Conservation (phyloP, 2,888 invertebrate species). For the Drosophila anceps region DNA sequence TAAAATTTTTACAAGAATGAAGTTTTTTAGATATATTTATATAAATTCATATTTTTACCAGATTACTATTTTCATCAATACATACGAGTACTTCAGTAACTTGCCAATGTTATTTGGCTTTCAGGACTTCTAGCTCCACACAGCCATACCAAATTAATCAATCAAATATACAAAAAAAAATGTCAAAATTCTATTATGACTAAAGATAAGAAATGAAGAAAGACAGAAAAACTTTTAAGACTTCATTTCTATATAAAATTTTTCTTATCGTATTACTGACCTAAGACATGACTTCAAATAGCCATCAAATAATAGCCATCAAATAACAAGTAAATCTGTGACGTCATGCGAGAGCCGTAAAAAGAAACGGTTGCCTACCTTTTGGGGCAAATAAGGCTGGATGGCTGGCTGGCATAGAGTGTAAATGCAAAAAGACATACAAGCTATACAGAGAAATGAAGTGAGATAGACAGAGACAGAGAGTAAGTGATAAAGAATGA, state of each 20-base stretch:
- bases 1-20: neutral
- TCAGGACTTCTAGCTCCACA: too few relatives aligned
- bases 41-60: too few relatives aligned
- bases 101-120: neutral
- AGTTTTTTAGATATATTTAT: too few relatives aligned
- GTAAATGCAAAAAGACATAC: neutral
- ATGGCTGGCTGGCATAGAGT: neutral
- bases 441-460: neutral
- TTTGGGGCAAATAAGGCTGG: neutral
- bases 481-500: neutral
- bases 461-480: neutral
- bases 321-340: slow-evolving; percentile 23
- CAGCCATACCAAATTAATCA: too few relatives aligned
- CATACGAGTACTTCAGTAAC: too few relatives aligned
- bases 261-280: too few relatives aligned
- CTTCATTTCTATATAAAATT: too few relatives aligned
- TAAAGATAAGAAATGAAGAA: neutral
- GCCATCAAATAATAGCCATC: too few relatives aligned
- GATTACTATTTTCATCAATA: neutral
- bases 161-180: too few relatives aligned
- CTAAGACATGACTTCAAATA: too few relatives aligned
- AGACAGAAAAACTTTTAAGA: too few relatives aligned
- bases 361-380: slow-evolving; percentile 26
- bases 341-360: slow-evolving; percentile 28
- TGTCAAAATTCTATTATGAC: neutral